Base-by-base conservation (phyloP, 1,140 invertebrate species). In the Polypedilum vanderplanki region DNA sequence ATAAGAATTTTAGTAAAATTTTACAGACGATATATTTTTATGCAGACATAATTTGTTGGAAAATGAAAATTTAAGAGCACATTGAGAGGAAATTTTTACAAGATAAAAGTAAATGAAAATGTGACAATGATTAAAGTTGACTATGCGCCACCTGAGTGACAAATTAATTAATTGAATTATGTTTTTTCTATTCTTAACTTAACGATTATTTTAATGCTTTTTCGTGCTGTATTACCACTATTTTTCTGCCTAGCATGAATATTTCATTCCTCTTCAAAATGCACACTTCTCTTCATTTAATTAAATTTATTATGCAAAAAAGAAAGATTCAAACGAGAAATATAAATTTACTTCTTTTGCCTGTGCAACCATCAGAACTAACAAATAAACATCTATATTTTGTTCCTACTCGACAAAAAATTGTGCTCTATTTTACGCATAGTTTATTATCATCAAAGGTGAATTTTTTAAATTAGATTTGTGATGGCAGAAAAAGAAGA, bases 381-480 rank as follows among this genome's bases (percentile, higher is more conserved):
- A 5, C 24, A 33, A 33, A 33, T 5, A 33, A 33, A 1, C 24
- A 5, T 33, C 24, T 33, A 33, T 33, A 33, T 33, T 33, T 33
- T 33, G 24, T 33, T 33, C 24, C 24, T 33, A n/a, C n/a, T 12
- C 46, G 46, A 57, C 46, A 12, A 57, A 12, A 57, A 57, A 8
- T 57, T n/a, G 24, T 33, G 46, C 46, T 57, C 46, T 70, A 70
- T 70, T 70, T 70, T 70, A 70, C 65, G 65, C 65, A 70, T 70
- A 70, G 65, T 70, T 70, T 70, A 70, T 70, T 70, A 70, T 70
- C 65, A 70, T 70, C 65, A 70, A 70, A 70, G 65, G 65, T 70
- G 12, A 57, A 57, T 57, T 57, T 46, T 57, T 57, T n/a, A 57
- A 57, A n/a, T 57, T 12, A 57, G 46, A 57, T 57, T 57, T n/a